Evolutionary conservation across 2,888 invertebrate genomes (phyloP), one percentile per base, ranked within the genome.

Genomic region (Lasiommata megera): DNA sequence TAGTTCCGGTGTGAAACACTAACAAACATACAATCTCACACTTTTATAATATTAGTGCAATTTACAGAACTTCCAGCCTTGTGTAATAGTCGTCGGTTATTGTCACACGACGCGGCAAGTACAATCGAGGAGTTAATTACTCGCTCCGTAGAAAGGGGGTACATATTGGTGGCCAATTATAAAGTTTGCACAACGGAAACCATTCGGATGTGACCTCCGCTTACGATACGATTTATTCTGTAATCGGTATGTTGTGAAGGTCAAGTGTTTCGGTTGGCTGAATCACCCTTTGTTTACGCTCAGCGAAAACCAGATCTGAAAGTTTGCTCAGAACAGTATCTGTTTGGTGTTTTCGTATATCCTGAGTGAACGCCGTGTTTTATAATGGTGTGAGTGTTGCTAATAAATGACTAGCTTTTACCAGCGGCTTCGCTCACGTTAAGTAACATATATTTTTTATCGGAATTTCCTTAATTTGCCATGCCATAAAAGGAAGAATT

Each of bases 161-260:
- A 76, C 76, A 74, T 79, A 82, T 83, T 70, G 72, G 78, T 78
- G 79, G 79, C 85, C 87, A 88, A 88, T 88, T 88, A 88, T 84
- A 88, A 88, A 88, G 82, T 88, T 88, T 81, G 76, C 72, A 69
- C 68, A 68, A 66, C 68, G 57, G 67, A 57, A 60, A 67, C 85
- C 80, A 80, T 52, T 67, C 56, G 63, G 36, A 38, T 18, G 9
- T 67, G 80, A 77, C 51, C 79, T 63, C 62, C 34, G 18, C 7
- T 31, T 59, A 50, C 51, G 53, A 52, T 46, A 55, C 51, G 55
- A 48, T 17, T n/a, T 36, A n/a, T 51, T 51, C 12, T 37, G 28
- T 28, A 31, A 8, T 31, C 28, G 40, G 47, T 17, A 17, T n/a
- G 48, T 40, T 44, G 16, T 34, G 47, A 29, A 55, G 61, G 18